Percentiles rank a stretch among this genome's conserved stretches.
These are phyloP conservation scores for Chouioia cunea DNA, from an alignment of 2,888 invertebrate genomes.

Conservation along the genomic window DNA sequence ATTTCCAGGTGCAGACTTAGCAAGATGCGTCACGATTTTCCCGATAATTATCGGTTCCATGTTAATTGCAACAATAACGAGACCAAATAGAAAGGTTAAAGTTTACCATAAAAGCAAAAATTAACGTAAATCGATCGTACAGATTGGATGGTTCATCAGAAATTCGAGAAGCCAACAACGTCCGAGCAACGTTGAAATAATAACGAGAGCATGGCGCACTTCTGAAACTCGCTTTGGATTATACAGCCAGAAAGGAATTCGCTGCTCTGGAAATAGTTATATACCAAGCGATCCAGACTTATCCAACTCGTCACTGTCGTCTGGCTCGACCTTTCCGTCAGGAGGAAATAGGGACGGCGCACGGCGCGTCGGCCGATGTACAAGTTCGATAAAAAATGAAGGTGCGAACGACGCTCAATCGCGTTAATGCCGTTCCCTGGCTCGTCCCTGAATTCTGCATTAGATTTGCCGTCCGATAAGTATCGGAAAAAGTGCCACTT, in stretches of 20 bases:
- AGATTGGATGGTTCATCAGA: neutral
- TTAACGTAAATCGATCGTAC: too few relatives aligned
- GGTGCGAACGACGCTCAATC: conserved; percentile 53
- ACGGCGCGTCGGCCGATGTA: neutral
- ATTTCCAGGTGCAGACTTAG: too few relatives aligned
- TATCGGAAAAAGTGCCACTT: too few relatives aligned
- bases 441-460: conserved; percentile 55
- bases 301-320: conserved; percentile 35
- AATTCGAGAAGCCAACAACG: conserved; percentile 11
- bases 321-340: conserved; percentile 2
- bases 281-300: conserved; percentile 2
- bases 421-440: conserved; percentile 53
- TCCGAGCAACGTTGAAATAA: conserved; percentile 3
- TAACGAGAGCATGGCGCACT: neutral
- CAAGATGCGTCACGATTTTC: too few relatives aligned
- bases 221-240: too few relatives aligned
- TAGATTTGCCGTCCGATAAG: neutral
- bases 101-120: too few relatives aligned
- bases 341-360: neutral
- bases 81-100: too few relatives aligned
- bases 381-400: conserved; percentile 51
- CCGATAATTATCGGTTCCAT: too few relatives aligned
- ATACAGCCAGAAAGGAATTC: too few relatives aligned
- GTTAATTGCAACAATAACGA: too few relatives aligned
- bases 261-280: too few relatives aligned